Base-by-base conservation (phyloP, 2,888 invertebrate species). In the Norana najaformis region DNA sequence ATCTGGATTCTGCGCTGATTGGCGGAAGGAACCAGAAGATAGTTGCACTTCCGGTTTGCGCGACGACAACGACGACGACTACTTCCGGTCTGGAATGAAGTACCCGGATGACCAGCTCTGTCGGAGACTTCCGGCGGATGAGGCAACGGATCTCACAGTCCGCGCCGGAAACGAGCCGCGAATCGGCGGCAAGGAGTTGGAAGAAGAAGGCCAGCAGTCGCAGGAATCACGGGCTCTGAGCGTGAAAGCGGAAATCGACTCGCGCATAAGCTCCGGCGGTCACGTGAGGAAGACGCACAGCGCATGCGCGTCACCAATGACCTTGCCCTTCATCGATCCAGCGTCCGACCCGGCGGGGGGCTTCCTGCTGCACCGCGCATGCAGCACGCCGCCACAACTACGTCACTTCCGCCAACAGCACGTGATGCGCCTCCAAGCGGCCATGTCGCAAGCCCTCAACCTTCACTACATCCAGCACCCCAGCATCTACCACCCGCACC, bases 31-130 rank as follows among this genome's bases (percentile, higher is more conserved):
- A 23, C 85, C 85, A 8, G 83, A 83, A 4, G 85, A 37, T 20
- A 85, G n/a, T 8, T 23, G 36, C 16, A 85, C 36, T 36, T 85
- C 85, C 85, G 85, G 85, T 85, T 6, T n/a, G 94, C 89, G 94
- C 94, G 88, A 94, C 16, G 69, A 94, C 91, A 93, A 93, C 88
- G 90, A 85, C 39, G 90, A 37, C 36, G 88, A 90, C 37, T 39
- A 88, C 35, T 39, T 41, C 89, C 88, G 83, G 47, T 83, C n/a
- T 16, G 34, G 20, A 5, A 13, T 83, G 41, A 23, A 85, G 85
- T 53, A 89, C 36, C 88, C 39, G 88, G 37, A 37, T 53, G 20
- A 37, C 69, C 88, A 83, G 37, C 30, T 85, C 35, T 18, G 85
- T 37, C 35, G 85, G 23, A 85, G 35, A 36, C 85, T 85, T 35